phyloP scores from a whole-genome alignment of 1,140 invertebrate species.

The Bombus turneri region DNA sequence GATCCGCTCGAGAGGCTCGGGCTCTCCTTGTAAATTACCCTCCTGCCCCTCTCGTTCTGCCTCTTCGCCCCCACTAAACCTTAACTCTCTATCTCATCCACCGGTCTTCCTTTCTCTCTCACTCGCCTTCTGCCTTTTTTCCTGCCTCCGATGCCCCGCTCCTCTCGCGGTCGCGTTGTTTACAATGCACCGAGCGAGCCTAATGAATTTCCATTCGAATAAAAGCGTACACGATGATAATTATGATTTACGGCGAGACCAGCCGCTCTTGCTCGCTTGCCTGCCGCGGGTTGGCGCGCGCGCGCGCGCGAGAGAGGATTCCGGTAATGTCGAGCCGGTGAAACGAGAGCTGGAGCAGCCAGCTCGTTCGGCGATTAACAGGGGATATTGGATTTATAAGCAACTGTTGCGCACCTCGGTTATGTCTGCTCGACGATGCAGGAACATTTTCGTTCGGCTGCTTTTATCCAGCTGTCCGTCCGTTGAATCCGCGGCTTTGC shows the following conservation, averaged over 20 bases:
- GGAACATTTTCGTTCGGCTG: slow-evolving; percentile 3
- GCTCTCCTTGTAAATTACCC: slow-evolving; percentile 69
- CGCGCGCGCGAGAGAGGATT: slow-evolving; percentile 36
- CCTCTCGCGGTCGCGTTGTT: slow-evolving; percentile 52
- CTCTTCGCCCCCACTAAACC: slow-evolving; percentile 25
- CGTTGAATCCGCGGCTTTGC: not conserved
- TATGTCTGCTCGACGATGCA: not conserved
- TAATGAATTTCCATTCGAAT: slow-evolving; percentile 66
- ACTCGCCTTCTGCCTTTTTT: slow-evolving; percentile 4
- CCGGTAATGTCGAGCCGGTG: slow-evolving; percentile 39
- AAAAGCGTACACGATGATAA: slow-evolving; percentile 63
- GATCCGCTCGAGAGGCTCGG: slow-evolving; percentile 66
- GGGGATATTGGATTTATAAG: slow-evolving; percentile 36
- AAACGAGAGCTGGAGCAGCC: slow-evolving; percentile 40
- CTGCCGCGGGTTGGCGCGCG: not conserved
- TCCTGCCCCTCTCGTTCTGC: slow-evolving; percentile 31
- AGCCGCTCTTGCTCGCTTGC: not conserved
- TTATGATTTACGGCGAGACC: slow-evolving; percentile 62
- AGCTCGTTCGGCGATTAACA: slow-evolving; percentile 28
- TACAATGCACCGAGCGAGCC: slow-evolving; percentile 57
- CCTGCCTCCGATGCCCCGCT: not conserved
- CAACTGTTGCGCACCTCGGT: slow-evolving; percentile 27
- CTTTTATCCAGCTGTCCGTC: not conserved
- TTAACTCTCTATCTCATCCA: slow-evolving; percentile 8
- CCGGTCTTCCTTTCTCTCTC: not conserved